A percentile compares a stretch with the other conserved stretches of the same genome.
phyloP scores from a whole-genome alignment of 2,888 invertebrate species.

The Agrypnus murinus region DNA sequence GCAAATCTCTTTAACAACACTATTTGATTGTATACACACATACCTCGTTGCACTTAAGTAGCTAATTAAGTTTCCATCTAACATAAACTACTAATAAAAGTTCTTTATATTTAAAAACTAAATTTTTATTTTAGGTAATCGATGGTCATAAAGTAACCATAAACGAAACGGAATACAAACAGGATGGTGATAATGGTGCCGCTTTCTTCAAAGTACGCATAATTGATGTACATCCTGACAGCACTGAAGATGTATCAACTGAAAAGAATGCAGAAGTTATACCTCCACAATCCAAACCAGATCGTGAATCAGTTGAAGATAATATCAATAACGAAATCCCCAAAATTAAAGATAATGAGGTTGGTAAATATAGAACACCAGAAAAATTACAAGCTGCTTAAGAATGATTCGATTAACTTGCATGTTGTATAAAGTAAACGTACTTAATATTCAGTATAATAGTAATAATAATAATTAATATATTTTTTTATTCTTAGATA shows the following conservation, averaged over 20 bases:
- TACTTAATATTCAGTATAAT: not conserved
- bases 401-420: constrained; percentile 38
- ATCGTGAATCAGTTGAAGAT: constrained; percentile 63
- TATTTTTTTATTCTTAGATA: not conserved
- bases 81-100: too few species aligned
- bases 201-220: constrained; percentile 71
- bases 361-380: constrained; percentile 64
- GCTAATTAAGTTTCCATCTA: too few species aligned
- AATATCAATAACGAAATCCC: constrained; percentile 63
- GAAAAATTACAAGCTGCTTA: constrained; percentile 61
- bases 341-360: constrained; percentile 63
- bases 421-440: constrained; percentile 45
- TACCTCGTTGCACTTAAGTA: too few species aligned
- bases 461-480: too few species aligned
- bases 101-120: not conserved
- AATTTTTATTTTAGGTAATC: constrained; percentile 71
- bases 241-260: constrained; percentile 45
- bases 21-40: too few species aligned
- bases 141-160: constrained; percentile 74
- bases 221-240: constrained; percentile 70
- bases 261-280: constrained; percentile 48
- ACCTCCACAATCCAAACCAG: constrained; percentile 51
- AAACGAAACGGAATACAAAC: constrained; percentile 73
- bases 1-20: too few species aligned
- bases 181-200: constrained; percentile 66